phyloP scores from a whole-genome alignment of 1,140 invertebrate species.

The Zaprionus davidi region DNA sequence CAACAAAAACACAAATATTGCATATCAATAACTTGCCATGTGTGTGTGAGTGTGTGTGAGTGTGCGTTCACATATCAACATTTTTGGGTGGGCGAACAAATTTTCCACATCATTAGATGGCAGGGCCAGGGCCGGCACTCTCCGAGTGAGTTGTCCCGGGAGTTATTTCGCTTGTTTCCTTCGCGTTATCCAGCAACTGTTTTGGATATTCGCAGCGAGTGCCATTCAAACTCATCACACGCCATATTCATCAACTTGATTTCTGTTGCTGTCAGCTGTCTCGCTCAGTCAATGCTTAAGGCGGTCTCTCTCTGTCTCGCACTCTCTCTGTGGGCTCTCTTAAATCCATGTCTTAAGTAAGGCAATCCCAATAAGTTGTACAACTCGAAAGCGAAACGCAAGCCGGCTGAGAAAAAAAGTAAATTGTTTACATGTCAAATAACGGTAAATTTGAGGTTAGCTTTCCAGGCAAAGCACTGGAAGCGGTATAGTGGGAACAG shows the following conservation, averaged over 20 bases:
- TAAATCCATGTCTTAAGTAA: conserved; percentile 34
- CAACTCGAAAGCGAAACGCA: conserved; percentile 45
- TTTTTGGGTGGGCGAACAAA: conserved; percentile 47
- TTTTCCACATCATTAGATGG: conserved; percentile 76
- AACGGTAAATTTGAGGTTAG: conserved; percentile 34
- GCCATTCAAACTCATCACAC: conserved; percentile 65
- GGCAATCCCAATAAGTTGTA: conserved; percentile 39
- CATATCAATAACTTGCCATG: conserved; percentile 51
- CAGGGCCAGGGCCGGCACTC: conserved; percentile 36
- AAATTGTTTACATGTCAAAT: conserved; percentile 27
- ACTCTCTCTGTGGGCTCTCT: conserved; percentile 5
- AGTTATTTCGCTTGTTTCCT: conserved; percentile 31
- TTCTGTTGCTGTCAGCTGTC: conserved; percentile 37
- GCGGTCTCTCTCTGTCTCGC: conserved; percentile 3
- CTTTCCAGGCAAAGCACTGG: conserved; percentile 56
- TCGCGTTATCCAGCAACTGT: conserved; percentile 32
- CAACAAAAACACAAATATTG: conserved; percentile 52
- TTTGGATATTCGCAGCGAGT: conserved; percentile 28
- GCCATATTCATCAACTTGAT: conserved; percentile 73
- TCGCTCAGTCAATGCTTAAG: neutral
- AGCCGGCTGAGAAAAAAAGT: conserved; percentile 60
- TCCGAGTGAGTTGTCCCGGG: conserved; percentile 46
- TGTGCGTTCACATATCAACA: conserved; percentile 13
- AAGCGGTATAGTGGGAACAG: conserved; percentile 54
- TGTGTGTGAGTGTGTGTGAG: conserved; percentile 30